A percentile compares a stretch with the other conserved stretches of the same genome.
phyloP scores from a whole-genome alignment of 2,797 vertebrate genomes.

The Tarsius wallacei region DNA sequence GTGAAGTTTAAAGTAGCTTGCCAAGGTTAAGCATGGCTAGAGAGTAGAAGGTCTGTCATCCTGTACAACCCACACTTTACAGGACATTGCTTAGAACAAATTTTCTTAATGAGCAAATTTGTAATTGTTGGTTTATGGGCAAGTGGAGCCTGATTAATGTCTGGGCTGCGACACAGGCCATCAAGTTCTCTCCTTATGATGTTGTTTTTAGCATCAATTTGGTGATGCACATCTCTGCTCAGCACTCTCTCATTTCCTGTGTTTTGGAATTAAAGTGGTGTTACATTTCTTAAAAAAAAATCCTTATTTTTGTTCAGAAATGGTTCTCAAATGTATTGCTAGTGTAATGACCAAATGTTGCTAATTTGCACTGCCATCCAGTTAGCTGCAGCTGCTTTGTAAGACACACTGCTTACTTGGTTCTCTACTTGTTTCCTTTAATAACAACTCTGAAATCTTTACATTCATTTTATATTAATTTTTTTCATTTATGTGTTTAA shows the following conservation, averaged over 20 bases:
- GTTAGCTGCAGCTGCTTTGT: neutral
- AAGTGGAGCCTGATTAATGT: neutral
- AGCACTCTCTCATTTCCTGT: neutral
- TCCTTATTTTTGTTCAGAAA: neutral
- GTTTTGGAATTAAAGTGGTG: constrained; percentile 34
- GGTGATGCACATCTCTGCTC: neutral
- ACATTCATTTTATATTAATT: neutral
- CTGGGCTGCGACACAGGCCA: neutral
- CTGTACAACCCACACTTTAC: neutral
- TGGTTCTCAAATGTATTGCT: neutral
- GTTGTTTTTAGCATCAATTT: neutral
- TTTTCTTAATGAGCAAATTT: constrained; percentile 46
- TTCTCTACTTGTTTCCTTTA: constrained; percentile 4
- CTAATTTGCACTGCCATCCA: neutral
- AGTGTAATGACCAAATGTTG: neutral
- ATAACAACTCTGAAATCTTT: neutral
- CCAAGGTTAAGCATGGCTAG: neutral
- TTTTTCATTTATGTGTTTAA: neutral
- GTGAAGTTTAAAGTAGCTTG: neutral
- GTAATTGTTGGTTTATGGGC: constrained; percentile 44
- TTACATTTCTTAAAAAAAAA: neutral
- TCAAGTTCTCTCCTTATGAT: neutral
- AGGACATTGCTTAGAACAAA: neutral
- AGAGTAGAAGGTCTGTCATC: neutral
- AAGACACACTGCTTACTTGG: neutral